phyloP scores from a whole-genome alignment of 2,113 vertebrate species.

The Caranx melampygus region DNA sequence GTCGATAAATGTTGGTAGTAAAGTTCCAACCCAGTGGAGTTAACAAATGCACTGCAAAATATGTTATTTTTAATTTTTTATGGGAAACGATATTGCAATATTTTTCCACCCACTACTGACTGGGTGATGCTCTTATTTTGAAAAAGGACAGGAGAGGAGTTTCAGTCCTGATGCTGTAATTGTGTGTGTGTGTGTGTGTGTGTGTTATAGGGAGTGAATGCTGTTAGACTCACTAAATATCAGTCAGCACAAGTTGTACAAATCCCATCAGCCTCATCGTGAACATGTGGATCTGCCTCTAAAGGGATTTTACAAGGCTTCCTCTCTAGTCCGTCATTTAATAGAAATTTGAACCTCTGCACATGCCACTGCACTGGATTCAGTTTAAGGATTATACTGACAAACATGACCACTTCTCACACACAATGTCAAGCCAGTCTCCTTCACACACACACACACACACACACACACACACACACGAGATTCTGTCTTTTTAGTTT shows the following conservation, averaged over 20 bases:
- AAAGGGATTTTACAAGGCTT: not conserved
- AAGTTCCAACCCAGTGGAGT: not conserved
- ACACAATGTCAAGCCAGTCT: conserved; percentile 12
- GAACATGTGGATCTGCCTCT: conserved; percentile 2
- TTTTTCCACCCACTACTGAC: too few species aligned
- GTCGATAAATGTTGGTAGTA: not conserved
- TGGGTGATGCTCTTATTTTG: not conserved
- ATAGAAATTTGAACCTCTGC: conserved; percentile 3
- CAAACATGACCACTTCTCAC: conserved; percentile 16
- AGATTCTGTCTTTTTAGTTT: not conserved
- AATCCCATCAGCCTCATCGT: not conserved
- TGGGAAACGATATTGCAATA: not conserved
- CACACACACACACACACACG: conserved; percentile 3
- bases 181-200: not conserved
- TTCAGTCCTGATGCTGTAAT: not conserved
- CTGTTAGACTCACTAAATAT: not conserved
- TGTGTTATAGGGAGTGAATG: not conserved
- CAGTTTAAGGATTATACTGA: conserved; percentile 21
- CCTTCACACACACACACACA: not conserved
- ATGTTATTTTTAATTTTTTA: not conserved
- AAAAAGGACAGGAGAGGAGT: not conserved
- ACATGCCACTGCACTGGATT: not conserved
- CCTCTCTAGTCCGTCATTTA: not conserved
- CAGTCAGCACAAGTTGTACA: conserved; percentile 12
- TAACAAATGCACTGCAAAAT: not conserved